Percentiles rank a stretch among this genome's conserved stretches.
These are phyloP conservation scores for Carollia perspicillata DNA, from an alignment of 2,113 vertebrate species.

Conservation along the genomic window DNA sequence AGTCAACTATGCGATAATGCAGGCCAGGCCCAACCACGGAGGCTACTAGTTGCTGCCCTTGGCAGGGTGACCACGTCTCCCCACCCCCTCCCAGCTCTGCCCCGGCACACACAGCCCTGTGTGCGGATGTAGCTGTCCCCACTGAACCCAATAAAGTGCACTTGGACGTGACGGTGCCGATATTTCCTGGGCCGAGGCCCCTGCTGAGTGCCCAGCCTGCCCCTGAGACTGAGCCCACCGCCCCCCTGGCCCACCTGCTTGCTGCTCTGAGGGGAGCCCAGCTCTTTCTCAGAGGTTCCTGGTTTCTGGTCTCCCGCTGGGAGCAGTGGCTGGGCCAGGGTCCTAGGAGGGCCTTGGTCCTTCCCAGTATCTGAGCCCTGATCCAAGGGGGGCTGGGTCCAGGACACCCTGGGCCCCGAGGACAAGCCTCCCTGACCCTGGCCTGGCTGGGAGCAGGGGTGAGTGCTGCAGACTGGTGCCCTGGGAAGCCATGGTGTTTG, in stretches of 20 bases:
- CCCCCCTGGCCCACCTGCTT: background rate
- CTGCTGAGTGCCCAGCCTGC: background rate
- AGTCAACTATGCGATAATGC: rapidly evolving
- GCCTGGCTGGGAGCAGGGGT: background rate
- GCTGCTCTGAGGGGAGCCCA: background rate
- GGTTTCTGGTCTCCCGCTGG: background rate
- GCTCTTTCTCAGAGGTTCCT: background rate
- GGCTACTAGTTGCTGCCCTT: rapidly evolving
- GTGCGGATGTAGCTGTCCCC: background rate
- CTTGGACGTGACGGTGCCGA: background rate
- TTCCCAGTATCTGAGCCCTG: background rate
- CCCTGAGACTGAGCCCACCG: background rate
- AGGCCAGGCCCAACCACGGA: background rate
- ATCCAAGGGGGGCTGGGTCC: background rate
- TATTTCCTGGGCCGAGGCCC: background rate
- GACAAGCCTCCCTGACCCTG: background rate
- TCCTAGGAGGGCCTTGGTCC: background rate
- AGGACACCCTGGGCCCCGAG: background rate
- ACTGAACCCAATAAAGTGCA: background rate
- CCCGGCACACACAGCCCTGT: rapidly evolving
- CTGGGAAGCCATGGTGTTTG: too few relatives aligned
- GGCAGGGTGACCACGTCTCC: background rate
- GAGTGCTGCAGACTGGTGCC: background rate
- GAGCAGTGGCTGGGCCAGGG: too few relatives aligned
- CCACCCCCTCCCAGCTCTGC: background rate